These are phyloP conservation scores for Sylvilagus floridanus DNA, from an alignment of 2,797 vertebrate genomes.

Conservation along the genomic window DNA sequence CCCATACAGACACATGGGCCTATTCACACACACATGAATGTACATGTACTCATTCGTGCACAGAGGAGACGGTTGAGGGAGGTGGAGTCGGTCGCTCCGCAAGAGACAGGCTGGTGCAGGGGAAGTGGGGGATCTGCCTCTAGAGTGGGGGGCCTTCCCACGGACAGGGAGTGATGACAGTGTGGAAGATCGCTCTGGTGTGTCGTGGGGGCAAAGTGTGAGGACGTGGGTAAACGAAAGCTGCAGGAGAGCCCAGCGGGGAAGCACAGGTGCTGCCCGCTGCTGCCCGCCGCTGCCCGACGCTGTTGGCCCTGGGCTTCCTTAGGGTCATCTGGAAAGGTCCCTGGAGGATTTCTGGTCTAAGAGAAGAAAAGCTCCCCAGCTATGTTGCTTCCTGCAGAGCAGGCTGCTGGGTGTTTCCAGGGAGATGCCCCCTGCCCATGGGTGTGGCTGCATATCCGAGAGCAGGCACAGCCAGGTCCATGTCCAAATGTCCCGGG, in stretches of 20 bases:
- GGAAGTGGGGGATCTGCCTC: not conserved
- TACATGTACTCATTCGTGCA: no score
- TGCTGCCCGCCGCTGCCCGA: not conserved
- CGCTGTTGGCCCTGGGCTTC: not conserved
- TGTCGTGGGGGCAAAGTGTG: not conserved
- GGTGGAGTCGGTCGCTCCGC: not conserved
- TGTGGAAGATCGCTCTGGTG: no score
- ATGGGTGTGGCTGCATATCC: not conserved
- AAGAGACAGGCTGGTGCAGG: not conserved
- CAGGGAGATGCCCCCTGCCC: not conserved
- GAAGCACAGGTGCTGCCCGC: not conserved
- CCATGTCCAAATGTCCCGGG: fast-evolving
- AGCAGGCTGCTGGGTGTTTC: not conserved
- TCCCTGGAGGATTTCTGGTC: not conserved
- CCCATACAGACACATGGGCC: not conserved
- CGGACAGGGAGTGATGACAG: not conserved
- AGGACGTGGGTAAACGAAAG: not conserved
- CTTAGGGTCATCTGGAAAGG: not conserved
- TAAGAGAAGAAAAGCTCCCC: not conserved
- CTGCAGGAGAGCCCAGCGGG: not conserved
- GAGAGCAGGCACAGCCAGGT: not conserved
- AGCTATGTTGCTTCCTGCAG: not conserved
- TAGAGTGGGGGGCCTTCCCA: not conserved
- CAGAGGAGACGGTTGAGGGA: not conserved
- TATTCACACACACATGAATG: no score